phyloP scores from a whole-genome alignment of 1,140 invertebrate species.

The Solenopsis invicta region DNA sequence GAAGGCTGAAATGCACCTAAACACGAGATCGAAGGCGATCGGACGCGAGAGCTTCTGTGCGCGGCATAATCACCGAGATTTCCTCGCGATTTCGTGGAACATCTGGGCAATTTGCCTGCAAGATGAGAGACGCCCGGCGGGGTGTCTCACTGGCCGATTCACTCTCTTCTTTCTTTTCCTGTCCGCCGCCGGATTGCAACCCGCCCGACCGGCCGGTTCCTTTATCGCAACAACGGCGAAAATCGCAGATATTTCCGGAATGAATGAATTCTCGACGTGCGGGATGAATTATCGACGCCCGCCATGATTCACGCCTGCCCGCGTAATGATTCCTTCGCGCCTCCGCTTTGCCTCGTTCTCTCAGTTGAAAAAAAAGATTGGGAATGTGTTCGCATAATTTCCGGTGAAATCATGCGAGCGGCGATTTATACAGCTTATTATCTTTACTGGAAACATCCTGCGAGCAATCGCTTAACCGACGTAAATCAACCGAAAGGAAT shows the following conservation, averaged over 20 bases:
- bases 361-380: not conserved
- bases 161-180: not conserved
- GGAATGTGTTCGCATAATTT: conserved; percentile 54
- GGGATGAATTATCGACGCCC: conserved; percentile 8
- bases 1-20: conserved; percentile 65
- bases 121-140: conserved; percentile 76
- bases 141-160: conserved; percentile 37
- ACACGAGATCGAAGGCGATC: conserved; percentile 67
- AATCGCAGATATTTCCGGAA: conserved; percentile 64
- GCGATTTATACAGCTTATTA: conserved; percentile 36
- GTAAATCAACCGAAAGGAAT: conserved; percentile 45
- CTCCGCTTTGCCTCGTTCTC: conserved; percentile 7
- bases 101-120: conserved; percentile 84
- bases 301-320: conserved; percentile 41
- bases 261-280: conserved; percentile 9
- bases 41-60: conserved; percentile 75
- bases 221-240: conserved; percentile 23
- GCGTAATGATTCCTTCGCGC: conserved; percentile 19
- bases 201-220: not conserved
- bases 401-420: conserved; percentile 55
- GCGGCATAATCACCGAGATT: conserved; percentile 84
- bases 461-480: conserved; percentile 6
- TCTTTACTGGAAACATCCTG: conserved; percentile 39
- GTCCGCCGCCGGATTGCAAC: not conserved
- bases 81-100: conserved; percentile 83